Conservation (phyloP, 2,797 vertebrate species). For the Bovichtus diacanthus region DNA sequence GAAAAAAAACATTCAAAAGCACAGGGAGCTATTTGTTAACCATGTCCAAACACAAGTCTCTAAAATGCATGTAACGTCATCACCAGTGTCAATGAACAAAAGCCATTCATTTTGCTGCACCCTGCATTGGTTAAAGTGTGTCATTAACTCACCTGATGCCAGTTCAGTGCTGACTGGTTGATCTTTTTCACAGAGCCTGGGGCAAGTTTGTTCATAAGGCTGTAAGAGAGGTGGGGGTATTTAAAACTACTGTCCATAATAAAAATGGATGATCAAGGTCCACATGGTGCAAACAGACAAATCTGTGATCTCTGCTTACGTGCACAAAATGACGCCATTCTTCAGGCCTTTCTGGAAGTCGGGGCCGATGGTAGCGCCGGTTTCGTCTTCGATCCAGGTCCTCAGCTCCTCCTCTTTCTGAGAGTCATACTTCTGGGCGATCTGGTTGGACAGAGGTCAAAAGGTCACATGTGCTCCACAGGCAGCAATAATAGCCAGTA, state of each 20-base stretch:
- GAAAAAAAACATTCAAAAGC: background rate
- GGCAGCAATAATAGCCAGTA: background rate
- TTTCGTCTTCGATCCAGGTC: slow-evolving; percentile 91
- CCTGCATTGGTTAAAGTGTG: background rate
- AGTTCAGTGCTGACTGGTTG: slow-evolving; percentile 91
- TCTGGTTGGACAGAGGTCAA: slow-evolving; percentile 76
- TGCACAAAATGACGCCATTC: slow-evolving; percentile 91
- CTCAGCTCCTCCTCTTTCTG: slow-evolving; percentile 93
- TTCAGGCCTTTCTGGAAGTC: slow-evolving; percentile 96
- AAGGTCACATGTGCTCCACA: slow-evolving; percentile 18
- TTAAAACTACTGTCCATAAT: background rate
- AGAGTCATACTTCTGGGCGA: slow-evolving; percentile 93
- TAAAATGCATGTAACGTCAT: background rate
- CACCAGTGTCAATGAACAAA: background rate
- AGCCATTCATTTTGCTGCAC: background rate
- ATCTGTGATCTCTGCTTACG: slow-evolving; percentile 82
- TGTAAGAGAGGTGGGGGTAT: slow-evolving; percentile 65
- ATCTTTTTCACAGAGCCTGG: slow-evolving; percentile 91
- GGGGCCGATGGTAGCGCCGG: slow-evolving; percentile 85
- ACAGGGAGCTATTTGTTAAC: background rate
- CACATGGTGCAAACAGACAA: fast-evolving
- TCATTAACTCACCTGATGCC: slow-evolving; percentile 91
- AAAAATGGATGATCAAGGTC: background rate
- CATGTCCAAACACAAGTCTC: background rate
- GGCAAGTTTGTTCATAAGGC: slow-evolving; percentile 92